phyloP scores from a whole-genome alignment of 2,888 invertebrate genomes.

The Ephialtes manifestator region DNA sequence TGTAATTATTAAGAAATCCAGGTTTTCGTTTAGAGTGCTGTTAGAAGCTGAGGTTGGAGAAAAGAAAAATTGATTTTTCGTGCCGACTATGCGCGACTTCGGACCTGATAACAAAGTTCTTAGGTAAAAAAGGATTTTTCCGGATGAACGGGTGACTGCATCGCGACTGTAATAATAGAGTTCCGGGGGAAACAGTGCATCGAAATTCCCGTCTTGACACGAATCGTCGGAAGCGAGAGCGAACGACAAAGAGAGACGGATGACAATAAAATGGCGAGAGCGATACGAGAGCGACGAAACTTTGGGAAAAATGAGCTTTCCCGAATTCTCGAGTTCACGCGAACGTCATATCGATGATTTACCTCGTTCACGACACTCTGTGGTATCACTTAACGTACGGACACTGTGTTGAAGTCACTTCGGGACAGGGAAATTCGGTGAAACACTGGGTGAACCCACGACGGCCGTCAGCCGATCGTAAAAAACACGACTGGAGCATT shows the following conservation, averaged over 20 bases:
- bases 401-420: conserved; percentile 52
- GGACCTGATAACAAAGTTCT: background rate
- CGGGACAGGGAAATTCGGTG: conserved; percentile 53
- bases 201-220: conserved; percentile 70
- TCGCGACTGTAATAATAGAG: conserved; percentile 29
- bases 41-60: background rate
- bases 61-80: conserved; percentile 18
- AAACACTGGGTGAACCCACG: conserved; percentile 68
- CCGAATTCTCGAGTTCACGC: background rate
- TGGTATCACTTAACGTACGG: conserved; percentile 43
- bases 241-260: conserved; percentile 65
- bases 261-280: conserved; percentile 82
- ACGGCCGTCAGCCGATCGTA: conserved; percentile 76
- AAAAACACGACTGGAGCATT: conserved; percentile 77
- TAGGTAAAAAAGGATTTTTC: background rate
- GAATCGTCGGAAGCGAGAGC: conserved; percentile 59
- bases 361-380: conserved; percentile 57
- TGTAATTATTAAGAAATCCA: background rate
- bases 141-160: conserved; percentile 2
- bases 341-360: conserved; percentile 35
- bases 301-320: conserved; percentile 13
- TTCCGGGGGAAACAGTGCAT: conserved; percentile 36
- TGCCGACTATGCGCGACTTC: background rate
- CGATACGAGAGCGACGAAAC: conserved; percentile 40
- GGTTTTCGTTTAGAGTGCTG: background rate